Conservation (phyloP, 2,888 invertebrate species). For the Maniola hyperantus region DNA sequence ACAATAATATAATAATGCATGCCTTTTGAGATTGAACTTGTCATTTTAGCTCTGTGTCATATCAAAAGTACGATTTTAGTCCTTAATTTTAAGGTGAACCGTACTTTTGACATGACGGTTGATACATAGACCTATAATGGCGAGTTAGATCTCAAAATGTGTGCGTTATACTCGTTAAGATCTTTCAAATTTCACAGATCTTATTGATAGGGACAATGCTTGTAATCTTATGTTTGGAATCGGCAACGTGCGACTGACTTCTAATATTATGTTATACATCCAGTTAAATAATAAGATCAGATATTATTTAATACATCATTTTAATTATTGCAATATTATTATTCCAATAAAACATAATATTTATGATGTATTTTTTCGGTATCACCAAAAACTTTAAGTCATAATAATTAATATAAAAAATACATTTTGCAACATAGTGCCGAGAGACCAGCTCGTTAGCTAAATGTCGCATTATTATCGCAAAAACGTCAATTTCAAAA, state of each 20-base stretch:
- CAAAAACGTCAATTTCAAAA: not conserved
- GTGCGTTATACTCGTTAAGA: too few relatives aligned
- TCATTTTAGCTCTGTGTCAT: too few relatives aligned
- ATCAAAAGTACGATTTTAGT: too few relatives aligned
- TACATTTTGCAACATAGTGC: not conserved
- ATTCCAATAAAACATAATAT: not conserved
- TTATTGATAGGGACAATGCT: too few relatives aligned
- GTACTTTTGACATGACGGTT: too few relatives aligned
- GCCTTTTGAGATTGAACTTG: too few relatives aligned
- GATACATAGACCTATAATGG: too few relatives aligned
- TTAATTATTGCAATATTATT: not conserved
- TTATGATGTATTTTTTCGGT: not conserved
- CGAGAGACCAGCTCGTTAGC: not conserved
- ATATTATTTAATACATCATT: constrained; percentile 2
- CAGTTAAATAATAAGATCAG: not conserved
- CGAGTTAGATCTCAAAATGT: too few relatives aligned
- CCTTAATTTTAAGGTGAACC: too few relatives aligned
- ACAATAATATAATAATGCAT: too few relatives aligned
- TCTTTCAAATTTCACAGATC: too few relatives aligned
- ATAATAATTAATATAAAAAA: not conserved
- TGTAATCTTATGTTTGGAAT: not conserved
- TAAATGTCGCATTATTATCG: not conserved
- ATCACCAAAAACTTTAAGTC: not conserved
- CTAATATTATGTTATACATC: not conserved
- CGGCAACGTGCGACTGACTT: not conserved